Base-by-base conservation (phyloP, 2,888 invertebrate genomes). In the Lampropteryx suffumata region DNA sequence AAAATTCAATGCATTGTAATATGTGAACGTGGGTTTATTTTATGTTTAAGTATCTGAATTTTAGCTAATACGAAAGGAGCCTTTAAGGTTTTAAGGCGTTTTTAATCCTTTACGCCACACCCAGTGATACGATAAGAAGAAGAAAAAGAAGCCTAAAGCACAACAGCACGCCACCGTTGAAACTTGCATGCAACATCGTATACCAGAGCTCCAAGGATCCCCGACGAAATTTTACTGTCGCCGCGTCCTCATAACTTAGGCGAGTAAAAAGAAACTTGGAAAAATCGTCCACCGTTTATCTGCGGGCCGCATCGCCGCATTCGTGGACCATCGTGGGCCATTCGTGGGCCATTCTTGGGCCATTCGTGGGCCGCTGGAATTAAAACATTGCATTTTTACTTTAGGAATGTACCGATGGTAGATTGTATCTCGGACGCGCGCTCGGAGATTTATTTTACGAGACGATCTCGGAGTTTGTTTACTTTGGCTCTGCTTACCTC, bases 361-460 rank as follows among this genome's bases (percentile, higher is more conserved):
- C 56, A 57, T 52, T 42, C 50, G 51, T 51, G 57, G 55, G 45
- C 64, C 65, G 61, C 59, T 64, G 71, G 84, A 82, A 88, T 89
- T 88, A 85, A 88, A 89, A 88, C 88, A 86, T 89, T 85, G 80
- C 79, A 73, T 82, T 82, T 80, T 81, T 80, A 73, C 65, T 62
- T 64, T 60, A 64, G 67, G 67, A 64, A 65, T 55, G 53, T 52
- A 57, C 26, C 42, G 40, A 40, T 21, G 45, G 36, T 29, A 48
- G 53, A 53, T 53, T 10, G 27, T 53, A 53, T 53, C 53, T 37
- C 13, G 49, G 24, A 36, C 62, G 54, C 41, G 54, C 62, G 58
- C 54, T 8, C 61, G 48, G 59, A 71, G 80, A 79, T 81, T 80
- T 80, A 78, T 77, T 71, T 74, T 67, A 77, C 69, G 67, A 68